Base-by-base conservation (phyloP, 2,888 invertebrate genomes). In the Agrotis clavis region DNA sequence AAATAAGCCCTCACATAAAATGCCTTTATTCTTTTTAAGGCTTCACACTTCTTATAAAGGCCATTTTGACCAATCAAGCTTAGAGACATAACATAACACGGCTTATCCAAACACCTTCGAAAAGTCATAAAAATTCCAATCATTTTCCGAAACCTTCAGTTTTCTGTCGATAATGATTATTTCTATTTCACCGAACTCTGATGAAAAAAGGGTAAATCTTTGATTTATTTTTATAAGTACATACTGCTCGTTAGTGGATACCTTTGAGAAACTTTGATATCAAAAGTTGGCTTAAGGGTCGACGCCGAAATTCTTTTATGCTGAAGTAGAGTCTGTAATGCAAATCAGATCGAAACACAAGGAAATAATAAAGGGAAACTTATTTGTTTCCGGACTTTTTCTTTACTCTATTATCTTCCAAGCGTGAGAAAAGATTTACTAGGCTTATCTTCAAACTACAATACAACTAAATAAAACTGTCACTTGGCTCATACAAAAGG, bases 181-280 rank as follows among this genome's bases (percentile, higher is more conserved):
- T 66, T 63, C n/a, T 69, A 70, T 74, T 77, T 51, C 69, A 60
- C 16, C 70, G 74, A 78, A 63, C 50, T 54, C 47, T 63, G 65
- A 70, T 70, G 59, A 63, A 63, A 73, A 76, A 74, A 66, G 69
- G 69, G 70, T 41, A 56, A 56, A 59, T 59, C 50, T 74, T 78
- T 66, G 63, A 63, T 74, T 78, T 63, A 63, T 68, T 47, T 67
- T 51, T 53, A n/a, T 54, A 53, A 41, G 51, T 53, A 73, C 19
- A 77, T 13, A 47, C 7, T 14, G 30, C 51, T 73, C 53, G 64
- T 73, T 77, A 65, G 59, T 30, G 11, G 11, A 67, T 41, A 19
- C 30, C 13, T 59, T 74, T 72, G n/a, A 41, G 25, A 61, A 72
- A 64, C n/a, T 67, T 73, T 21, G n/a, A 50, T 74, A 63, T 50